These are phyloP conservation scores for Jordanella pulchra DNA, from an alignment of 2,797 vertebrate species.

Conservation along the genomic window DNA sequence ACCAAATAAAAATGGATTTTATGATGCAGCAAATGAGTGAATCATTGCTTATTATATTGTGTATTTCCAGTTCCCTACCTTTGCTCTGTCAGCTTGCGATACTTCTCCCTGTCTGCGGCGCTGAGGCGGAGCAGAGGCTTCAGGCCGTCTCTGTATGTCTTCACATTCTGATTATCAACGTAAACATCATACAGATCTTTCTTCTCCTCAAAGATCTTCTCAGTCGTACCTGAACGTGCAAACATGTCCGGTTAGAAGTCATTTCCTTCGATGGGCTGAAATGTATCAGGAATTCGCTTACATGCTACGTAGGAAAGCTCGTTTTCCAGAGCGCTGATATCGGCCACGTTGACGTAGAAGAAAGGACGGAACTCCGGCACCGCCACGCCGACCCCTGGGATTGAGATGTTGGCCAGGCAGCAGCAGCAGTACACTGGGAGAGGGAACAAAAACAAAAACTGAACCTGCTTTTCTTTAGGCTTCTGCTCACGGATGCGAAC, in stretches of 20 bases:
- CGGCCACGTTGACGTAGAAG: constrained; percentile 94
- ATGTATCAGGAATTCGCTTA: constrained; percentile 73
- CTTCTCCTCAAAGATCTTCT: constrained; percentile 97
- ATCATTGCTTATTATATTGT: neutral
- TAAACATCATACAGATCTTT: constrained; percentile 93
- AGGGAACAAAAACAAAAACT: constrained; percentile 1
- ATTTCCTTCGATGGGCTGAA: too few relatives aligned
- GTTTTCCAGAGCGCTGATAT: constrained; percentile 91
- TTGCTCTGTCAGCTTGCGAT: constrained; percentile 91
- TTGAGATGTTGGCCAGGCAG: constrained; percentile 92
- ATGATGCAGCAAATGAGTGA: neutral
- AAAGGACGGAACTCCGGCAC: constrained; percentile 92
- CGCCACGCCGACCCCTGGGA: constrained; percentile 87
- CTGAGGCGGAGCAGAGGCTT: constrained; percentile 91
- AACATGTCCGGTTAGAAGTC: neutral
- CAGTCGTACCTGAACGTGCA: constrained; percentile 86
- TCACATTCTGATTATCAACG: constrained; percentile 95
- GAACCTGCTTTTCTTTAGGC: neutral
- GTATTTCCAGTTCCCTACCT: constrained; percentile 74
- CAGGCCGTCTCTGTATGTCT: constrained; percentile 87
- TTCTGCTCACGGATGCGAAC: neutral
- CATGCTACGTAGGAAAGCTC: constrained; percentile 95
- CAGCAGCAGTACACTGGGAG: constrained; percentile 92
- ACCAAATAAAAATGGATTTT: too few relatives aligned
- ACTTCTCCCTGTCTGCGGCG: constrained; percentile 90